Evolutionary conservation across 2,888 invertebrate species (phyloP), one percentile per base, ranked within the genome.

Genomic region (Sminthurinus aureus): DNA sequence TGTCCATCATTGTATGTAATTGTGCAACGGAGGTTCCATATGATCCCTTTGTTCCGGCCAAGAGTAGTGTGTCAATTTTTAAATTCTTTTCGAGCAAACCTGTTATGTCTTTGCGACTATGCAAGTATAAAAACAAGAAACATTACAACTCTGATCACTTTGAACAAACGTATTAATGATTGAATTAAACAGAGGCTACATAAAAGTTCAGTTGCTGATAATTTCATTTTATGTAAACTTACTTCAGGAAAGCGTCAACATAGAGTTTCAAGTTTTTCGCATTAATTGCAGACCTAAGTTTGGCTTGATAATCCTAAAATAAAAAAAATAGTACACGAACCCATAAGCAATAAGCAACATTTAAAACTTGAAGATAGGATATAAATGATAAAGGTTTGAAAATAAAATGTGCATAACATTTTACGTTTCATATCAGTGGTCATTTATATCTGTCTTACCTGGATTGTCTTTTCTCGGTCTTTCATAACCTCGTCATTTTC

Each of bases 191-290:
- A 12, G 24, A 75, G 24, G 11, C 50, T 22, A 11, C 24, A 22
- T 26, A 13, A 11, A 8, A 52, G 8, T 13, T 11, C 52, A 52
- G 13, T 52, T 52, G 9, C 52, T 52, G 22, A 22, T 8, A 11
- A 4, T 71, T 20, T 71, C 71, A 22, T 22, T 22, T 71, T 24
- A 20, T 20, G 6, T 71, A 20, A 52, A 92, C 94, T 93, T 90
- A 96, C 96, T 93, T 94, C 91, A 96, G 94, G 91, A 95, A 96
- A 75, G 95, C 93, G 90, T 95, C 93, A 79, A 96, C 95, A 90
- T 95, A 96, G 88, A 93, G 93, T 90, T 95, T 94, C 90, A 96
- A 93, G 91, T 96, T 96, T 90, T 94, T 94, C 79, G 94, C 93
- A 91, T 96, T 96, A 88, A 96, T 93, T 87, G 94, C 93, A 81